Evolutionary conservation across 1,140 invertebrate genomes (phyloP).

Genomic region (Hetaerina americana): DNA sequence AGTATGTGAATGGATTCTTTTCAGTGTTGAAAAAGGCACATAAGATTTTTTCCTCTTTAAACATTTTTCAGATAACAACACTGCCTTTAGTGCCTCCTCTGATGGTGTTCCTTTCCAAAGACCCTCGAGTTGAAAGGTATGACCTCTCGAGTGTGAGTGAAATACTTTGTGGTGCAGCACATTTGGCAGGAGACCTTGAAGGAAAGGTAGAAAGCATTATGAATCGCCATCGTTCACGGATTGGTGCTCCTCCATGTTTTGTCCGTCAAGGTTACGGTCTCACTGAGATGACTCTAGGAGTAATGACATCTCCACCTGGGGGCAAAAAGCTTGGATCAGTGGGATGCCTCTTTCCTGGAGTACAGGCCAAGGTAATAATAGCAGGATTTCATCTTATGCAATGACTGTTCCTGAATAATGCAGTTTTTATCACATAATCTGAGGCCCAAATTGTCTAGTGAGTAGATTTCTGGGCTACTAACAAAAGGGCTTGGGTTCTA

Average conservation of each 20-base stretch:
- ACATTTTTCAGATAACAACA: slow-evolving; percentile 14
- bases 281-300: slow-evolving; percentile 47
- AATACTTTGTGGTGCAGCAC: slow-evolving; percentile 6
- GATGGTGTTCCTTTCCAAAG: slow-evolving; percentile 16
- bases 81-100: slow-evolving; percentile 20
- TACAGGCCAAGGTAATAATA: slow-evolving; percentile 44
- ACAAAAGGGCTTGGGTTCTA: too few relatives aligned
- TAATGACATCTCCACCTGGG: slow-evolving; percentile 16
- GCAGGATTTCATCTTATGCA: too few relatives aligned
- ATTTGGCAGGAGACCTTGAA: slow-evolving; percentile 5
- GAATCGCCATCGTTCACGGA: background rate
- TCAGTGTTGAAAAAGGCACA: too few relatives aligned
- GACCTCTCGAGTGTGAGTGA: slow-evolving; percentile 6
- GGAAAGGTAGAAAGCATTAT: slow-evolving; percentile 23
- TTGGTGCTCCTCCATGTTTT: background rate
- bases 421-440: too few relatives aligned
- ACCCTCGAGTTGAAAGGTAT: slow-evolving; percentile 9
- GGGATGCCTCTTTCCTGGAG: slow-evolving; percentile 43
- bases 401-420: too few relatives aligned
- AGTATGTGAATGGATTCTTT: too few relatives aligned
- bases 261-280: slow-evolving; percentile 48
- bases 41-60: background rate
- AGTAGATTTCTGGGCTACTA: too few relatives aligned
- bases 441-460: too few relatives aligned
- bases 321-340: slow-evolving; percentile 39